Evolutionary conservation across 2,888 invertebrate genomes (phyloP), one percentile per base, ranked within the genome.

Genomic region (Erebia aethiops): DNA sequence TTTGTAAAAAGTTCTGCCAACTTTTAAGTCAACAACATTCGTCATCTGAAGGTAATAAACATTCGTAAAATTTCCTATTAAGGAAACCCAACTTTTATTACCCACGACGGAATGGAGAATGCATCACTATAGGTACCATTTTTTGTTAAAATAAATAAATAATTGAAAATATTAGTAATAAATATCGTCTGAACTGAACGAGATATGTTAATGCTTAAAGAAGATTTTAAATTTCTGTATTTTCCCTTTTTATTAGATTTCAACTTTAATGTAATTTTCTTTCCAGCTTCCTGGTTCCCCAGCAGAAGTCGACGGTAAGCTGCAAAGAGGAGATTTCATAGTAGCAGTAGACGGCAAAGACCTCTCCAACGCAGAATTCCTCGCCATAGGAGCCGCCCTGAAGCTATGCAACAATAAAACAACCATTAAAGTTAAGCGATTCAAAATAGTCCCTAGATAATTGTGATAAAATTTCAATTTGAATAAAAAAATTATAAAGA

Each of bases 251-350:
- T 21, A 21, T 21, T n/a, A n/a, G n/a, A n/a, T n/a, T 52, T 8
- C 13, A 11, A 56, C 10, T 21, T 4, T 10, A 18, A 5, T 13
- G 1, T 56, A 52, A 16, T 74, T 43, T n/a, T n/a, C 9, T 1
- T 78, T 78, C 7, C 87, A 98, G 98, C 94, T 98, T 18, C 95
- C 97, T 69, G 99, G 98, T 2, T 97, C 99, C 35, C 96, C 96
- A 51, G 98, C 98, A 0, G 96, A 96, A 75, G 90, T 96, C 51
- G 98, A 99, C 86, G 98, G 97, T 5, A 96, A 98, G 70, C 95
- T 99, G 75, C 97, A 97, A 90, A 97, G 97, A 81, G 99, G 99
- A 21, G 99, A 99, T 89, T 95, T 98, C 81, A 95, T 99, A 65
- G 92, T 98, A 10, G 94, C 97, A 49, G 97, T 99, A 14, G 98